Evolutionary conservation across 2,797 vertebrate genomes (phyloP), one percentile per base, ranked within the genome.

Genomic region (Crocodylus rhombifer): DNA sequence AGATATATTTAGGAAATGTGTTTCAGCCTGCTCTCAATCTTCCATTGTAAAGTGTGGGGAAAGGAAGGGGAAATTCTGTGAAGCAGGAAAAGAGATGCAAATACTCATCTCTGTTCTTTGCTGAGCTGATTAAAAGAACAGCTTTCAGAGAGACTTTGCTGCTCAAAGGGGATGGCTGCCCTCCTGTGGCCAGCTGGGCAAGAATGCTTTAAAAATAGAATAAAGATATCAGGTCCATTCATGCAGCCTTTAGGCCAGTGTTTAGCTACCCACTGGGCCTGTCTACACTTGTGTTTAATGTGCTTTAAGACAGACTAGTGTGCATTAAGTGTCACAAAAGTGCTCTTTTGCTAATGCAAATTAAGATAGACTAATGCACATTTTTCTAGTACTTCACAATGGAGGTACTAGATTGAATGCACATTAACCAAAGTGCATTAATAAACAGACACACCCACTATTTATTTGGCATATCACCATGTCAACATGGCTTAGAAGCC

Each of bases 81-180:
- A 26, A 42, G 23, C 69, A 51, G 33, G 10, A 11, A 51, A 51
- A 51, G 5, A 67, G n/a, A 67, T 30, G 30, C 30, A 67, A 30
- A 33, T 73, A 51, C 15, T 73, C 23, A 73, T 73, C 26, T 42
- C 7, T 73, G 7, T 51, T 73, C 36, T 73, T 51, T 73, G 23
- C 21, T 73, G 14, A 16, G 13, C 33, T 23, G 51, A 73, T 71
- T 71, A 42, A 23, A 51, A 51, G 9, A 51, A 51, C 42, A 51
- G 42, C 42, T 51, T 51, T 51, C 9, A 10, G 42, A 69, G 14
- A 73, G 36, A 21, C 36, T 25, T 42, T 33, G 30, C 36, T 51
- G 42, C 51, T 16, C 23, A 26, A 28, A 30, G 63, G 93, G 30
- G 69, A 0, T 94, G 94, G 42, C 89, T 21, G 89, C 93, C 96